Evolutionary conservation across 2,888 invertebrate species (phyloP), one percentile per base, ranked within the genome.

Genomic region (Tanytarsus gracilentus): DNA sequence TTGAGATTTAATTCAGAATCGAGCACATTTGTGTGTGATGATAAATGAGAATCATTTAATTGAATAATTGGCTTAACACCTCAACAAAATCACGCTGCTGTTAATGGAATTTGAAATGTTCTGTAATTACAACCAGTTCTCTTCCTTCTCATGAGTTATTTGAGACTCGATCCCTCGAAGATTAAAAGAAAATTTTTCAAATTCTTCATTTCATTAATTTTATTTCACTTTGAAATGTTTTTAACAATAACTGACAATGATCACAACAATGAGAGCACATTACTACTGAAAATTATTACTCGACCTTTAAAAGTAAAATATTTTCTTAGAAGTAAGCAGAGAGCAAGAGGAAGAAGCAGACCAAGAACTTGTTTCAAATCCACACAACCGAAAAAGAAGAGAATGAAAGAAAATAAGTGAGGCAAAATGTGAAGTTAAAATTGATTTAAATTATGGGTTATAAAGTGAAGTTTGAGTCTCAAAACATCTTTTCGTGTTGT

Each of bases 371-470:
- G 44, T 44, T 44, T 44, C 23, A 9, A 44, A 21, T 44, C 23
- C 23, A 44, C 21, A 44, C 44, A 29, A n/a, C n/a, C 29, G 33
- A n/a, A 33, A 33, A 33, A 9, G 9, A 33, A 2, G 29, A 29
- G 29, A 29, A 29, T 9, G 29, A 29, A 33, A 33, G 33, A 33
- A 33, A 33, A 9, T 11, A n/a, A 9, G 9, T 33, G 33, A 39
- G 39, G n/a, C 8, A 39, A 7, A 44, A 23, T 23, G 27, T 27
- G 53, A 36, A 33, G 36, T 27, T 21, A 36, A 49, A 53, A 53
- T 53, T 53, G 53, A 53, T 53, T 53, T 53, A 53, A 53, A 53
- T 53, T 53, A 53, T 53, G 53, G 53, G 53, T 53, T 53, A 49
- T 53, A 33, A 53, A 33, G 18, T 30, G 36, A 53, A 30, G 53